A percentile compares a stretch with the other conserved stretches of the same genome.
Evolutionary conservation across 2,113 vertebrate genomes (phyloP).

Genomic region (Ia io): DNA sequence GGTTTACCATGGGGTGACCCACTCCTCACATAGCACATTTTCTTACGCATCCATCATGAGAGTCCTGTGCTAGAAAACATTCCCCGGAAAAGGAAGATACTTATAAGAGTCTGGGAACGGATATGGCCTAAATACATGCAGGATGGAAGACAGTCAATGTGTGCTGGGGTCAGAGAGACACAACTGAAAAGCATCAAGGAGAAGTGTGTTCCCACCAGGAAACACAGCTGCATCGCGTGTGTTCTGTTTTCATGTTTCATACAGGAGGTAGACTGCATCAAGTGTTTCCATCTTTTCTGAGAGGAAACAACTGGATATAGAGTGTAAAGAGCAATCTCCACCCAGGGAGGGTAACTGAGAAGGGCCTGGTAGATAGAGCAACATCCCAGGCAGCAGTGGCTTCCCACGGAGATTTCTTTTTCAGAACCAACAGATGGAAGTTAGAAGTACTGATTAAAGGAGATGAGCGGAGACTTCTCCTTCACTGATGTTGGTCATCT

Average conservation of each 20-base stretch:
- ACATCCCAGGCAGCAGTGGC: too few species aligned
- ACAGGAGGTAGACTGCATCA: neutral
- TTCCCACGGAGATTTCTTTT: neutral
- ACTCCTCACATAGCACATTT: neutral
- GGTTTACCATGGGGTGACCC: neutral
- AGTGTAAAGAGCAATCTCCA: neutral
- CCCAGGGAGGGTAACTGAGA: too few species aligned
- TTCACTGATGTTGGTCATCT: neutral
- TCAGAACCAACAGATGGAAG: neutral
- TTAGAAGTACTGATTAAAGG: neutral
- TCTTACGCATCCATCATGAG: neutral
- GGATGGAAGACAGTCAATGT: accelerated
- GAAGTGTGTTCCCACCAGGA: neutral
- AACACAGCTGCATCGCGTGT: neutral
- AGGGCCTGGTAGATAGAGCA: too few species aligned
- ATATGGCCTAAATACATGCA: too few species aligned
- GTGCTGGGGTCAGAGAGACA: neutral
- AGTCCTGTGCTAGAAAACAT: neutral
- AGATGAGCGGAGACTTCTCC: neutral
- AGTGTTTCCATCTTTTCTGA: neutral
- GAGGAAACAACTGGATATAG: neutral
- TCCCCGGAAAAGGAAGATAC: too few species aligned
- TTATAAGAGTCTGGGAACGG: too few species aligned
- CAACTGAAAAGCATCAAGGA: too few species aligned
- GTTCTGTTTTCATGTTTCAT: neutral